Percentiles rank a stretch among this genome's conserved stretches.
Evolutionary conservation across 2,888 invertebrate species (phyloP).

Genomic region (Hyalella azteca): DNA sequence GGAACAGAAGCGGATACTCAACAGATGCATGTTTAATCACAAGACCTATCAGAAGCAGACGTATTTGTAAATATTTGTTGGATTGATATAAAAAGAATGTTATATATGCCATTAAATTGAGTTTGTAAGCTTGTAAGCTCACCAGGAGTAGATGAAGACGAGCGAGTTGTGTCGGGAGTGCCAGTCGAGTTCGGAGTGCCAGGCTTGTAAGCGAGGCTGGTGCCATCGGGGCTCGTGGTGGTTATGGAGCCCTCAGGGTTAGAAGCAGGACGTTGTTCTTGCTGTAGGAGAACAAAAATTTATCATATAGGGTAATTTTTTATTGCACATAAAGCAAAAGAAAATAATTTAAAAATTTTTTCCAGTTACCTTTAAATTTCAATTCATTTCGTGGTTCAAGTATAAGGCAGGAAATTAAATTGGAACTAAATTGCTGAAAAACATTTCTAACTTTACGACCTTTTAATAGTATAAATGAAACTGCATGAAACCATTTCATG

Average conservation of each 20-base stretch:
- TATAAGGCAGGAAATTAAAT: not conserved
- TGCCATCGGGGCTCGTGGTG: not conserved
- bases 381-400: no score
- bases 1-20: no score
- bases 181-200: constrained; percentile 40
- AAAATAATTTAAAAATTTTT: not conserved
- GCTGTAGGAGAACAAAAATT: no score
- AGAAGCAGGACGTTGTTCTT: not conserved
- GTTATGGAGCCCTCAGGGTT: not conserved
- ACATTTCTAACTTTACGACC: not conserved
- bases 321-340: not conserved
- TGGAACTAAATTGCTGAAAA: not conserved
- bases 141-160: constrained; percentile 32
- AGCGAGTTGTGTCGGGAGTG: constrained; percentile 38
- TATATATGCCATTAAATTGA: no score
- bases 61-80: no score
- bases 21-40: no score
- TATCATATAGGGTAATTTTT: not conserved
- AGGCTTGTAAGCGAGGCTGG: constrained; percentile 1
- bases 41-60: no score
- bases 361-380: not conserved
- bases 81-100: no score
- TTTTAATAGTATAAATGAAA: no score
- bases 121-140: no score
- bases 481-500: not conserved